Evolutionary conservation across 2,797 vertebrate species (phyloP).

Genomic region (Phalanger gymnotis): DNA sequence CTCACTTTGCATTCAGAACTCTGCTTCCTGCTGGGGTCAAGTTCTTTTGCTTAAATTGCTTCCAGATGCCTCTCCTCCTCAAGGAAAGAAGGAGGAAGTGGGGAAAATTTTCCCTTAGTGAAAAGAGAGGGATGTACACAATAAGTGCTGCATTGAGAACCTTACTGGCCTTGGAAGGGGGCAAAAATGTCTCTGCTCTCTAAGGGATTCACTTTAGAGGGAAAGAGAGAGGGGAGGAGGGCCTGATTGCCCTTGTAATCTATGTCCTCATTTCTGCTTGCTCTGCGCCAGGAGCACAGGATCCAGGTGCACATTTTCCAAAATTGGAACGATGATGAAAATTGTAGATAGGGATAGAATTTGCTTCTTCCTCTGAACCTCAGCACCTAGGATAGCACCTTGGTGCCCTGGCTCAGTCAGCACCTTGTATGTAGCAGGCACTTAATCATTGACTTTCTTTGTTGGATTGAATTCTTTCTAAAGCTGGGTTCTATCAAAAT

Average conservation of each 20-base stretch:
- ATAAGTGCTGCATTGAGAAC: slow-evolving; percentile 60
- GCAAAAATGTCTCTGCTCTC: slow-evolving; percentile 69
- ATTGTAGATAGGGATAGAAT: not conserved
- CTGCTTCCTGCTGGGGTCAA: slow-evolving; percentile 69
- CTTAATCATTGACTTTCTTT: not conserved
- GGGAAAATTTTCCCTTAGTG: not conserved
- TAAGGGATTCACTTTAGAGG: slow-evolving; percentile 72
- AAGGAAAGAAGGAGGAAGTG: not conserved
- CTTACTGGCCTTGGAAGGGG: slow-evolving; percentile 54
- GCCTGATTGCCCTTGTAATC: slow-evolving; percentile 66
- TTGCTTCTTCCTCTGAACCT: not conserved
- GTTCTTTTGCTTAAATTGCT: slow-evolving; percentile 74
- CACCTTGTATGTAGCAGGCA: not conserved
- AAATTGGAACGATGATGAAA: slow-evolving; percentile 66
- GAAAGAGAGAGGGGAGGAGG: slow-evolving; percentile 64
- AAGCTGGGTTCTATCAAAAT: not conserved
- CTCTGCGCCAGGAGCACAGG: slow-evolving; percentile 27
- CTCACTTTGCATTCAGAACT: slow-evolving; percentile 70
- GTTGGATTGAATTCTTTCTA: not conserved
- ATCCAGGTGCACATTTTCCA: slow-evolving; percentile 68
- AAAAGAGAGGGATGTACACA: not conserved
- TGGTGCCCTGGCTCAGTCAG: not conserved
- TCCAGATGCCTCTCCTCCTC: not conserved
- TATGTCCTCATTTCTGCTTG: slow-evolving; percentile 24
- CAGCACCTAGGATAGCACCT: not conserved